phyloP scores from a whole-genome alignment of 92 coral and sea anemone species.

The Desmophyllum pertusum region DNA sequence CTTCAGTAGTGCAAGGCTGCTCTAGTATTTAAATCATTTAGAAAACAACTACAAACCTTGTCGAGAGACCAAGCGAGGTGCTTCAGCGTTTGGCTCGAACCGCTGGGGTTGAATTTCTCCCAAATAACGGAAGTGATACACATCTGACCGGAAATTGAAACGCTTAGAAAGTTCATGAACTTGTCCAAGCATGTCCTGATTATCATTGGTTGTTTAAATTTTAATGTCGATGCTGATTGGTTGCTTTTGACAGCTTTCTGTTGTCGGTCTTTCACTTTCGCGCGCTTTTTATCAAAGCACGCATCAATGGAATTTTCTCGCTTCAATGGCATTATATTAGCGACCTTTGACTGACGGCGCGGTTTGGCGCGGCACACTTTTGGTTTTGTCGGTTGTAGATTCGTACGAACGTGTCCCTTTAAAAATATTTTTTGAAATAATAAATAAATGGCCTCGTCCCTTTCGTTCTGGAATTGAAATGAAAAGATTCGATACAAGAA shows the following conservation, averaged over 20 bases:
- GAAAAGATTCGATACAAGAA: too few relatives aligned
- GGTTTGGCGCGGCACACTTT: too few relatives aligned
- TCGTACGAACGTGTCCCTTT: too few relatives aligned
- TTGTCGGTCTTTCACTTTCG: conserved; percentile 27
- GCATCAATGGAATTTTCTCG: conserved; percentile 50
- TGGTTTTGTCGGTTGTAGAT: too few relatives aligned
- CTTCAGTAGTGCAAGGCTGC: not conserved
- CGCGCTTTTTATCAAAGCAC: conserved; percentile 50
- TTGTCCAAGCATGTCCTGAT: conserved; percentile 51
- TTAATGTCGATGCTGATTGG: conserved; percentile 15
- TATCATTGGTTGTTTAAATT: conserved; percentile 25
- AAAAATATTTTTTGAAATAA: too few relatives aligned
- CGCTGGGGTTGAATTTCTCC: conserved; percentile 13
- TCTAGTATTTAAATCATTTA: not conserved
- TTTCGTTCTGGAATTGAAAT: too few relatives aligned
- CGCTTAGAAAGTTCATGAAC: conserved; percentile 2
- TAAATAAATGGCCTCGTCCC: too few relatives aligned
- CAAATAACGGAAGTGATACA: not conserved
- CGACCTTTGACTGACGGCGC: not conserved
- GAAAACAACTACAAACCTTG: not conserved
- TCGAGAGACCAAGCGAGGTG: not conserved
- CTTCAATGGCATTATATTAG: conserved; percentile 11
- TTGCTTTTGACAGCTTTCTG: conserved; percentile 12
- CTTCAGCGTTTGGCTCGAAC: not conserved
- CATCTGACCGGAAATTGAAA: conserved; percentile 12